A percentile compares a stretch with the other conserved stretches of the same genome.
phyloP scores from a whole-genome alignment of 2,888 invertebrate species.

The Drosophila anomalipes region DNA sequence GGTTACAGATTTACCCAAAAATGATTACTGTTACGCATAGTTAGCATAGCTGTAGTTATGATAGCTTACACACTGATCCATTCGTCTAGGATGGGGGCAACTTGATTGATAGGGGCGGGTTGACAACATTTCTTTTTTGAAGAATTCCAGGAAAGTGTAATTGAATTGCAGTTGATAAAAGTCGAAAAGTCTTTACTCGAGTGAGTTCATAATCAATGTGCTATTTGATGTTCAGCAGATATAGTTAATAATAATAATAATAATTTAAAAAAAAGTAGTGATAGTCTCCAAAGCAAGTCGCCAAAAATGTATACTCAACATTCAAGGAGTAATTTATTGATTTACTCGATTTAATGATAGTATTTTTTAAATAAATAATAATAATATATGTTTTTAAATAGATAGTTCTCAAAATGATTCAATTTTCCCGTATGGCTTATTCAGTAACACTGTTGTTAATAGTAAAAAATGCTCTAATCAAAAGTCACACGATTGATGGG shows the following conservation, averaged over 20 bases:
- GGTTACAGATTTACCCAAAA: slow-evolving; percentile 36
- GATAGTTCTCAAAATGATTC: neutral
- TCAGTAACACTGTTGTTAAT: slow-evolving; percentile 3
- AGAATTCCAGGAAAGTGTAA: neutral
- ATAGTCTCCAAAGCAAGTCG: neutral
- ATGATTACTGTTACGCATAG: slow-evolving; percentile 49
- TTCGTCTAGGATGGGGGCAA: slow-evolving; percentile 23
- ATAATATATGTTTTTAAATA: too few species aligned
- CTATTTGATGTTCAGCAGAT: neutral
- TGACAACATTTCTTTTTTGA: neutral
- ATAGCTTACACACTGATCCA: slow-evolving; percentile 23
- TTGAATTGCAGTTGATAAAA: neutral
- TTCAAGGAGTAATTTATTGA: neutral
- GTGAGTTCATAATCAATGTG: neutral
- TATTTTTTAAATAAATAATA: neutral
- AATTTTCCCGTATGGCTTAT: neutral
- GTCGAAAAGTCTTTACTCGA: neutral
- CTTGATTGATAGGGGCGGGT: slow-evolving; percentile 41
- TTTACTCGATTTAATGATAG: neutral
- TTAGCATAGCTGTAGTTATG: slow-evolving; percentile 40
- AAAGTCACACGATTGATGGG: slow-evolving; percentile 21
- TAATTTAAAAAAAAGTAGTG: neutral
- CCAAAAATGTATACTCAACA: neutral
- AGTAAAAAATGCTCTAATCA: neutral
- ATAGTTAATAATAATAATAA: neutral